These are phyloP conservation scores for Toxotes jaculatrix DNA, from an alignment of 2,113 vertebrate species.

Conservation along the genomic window DNA sequence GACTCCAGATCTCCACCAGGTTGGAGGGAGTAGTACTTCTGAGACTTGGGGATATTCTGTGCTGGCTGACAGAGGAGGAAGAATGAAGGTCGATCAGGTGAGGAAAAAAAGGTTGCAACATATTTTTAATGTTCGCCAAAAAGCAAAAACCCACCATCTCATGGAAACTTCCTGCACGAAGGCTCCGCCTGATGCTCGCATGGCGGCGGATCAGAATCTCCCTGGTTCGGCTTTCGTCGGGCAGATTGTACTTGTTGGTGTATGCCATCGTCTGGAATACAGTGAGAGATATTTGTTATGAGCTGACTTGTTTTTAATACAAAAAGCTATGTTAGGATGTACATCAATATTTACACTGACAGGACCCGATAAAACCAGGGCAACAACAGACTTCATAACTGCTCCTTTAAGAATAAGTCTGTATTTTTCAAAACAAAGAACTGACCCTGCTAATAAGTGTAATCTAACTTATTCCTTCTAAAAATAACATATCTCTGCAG, in stretches of 20 bases:
- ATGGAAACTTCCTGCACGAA: constrained; percentile 83
- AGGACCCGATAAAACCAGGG: no score
- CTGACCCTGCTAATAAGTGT: no score
- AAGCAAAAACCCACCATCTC: constrained; percentile 45
- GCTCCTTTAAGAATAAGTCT: no score
- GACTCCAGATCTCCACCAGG: constrained; percentile 67
- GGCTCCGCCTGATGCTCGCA: constrained; percentile 88
- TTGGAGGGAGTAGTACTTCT: constrained; percentile 78
- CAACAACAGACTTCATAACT: no score
- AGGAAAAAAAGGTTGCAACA: neutral
- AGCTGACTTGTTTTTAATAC: neutral
- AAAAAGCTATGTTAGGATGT: neutral
- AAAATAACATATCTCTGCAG: neutral
- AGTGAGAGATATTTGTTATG: neutral
- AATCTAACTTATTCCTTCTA: no score
- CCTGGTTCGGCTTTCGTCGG: constrained; percentile 86
- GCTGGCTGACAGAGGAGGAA: constrained; percentile 4
- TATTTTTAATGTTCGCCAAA: neutral
- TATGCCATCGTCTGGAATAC: constrained; percentile 88
- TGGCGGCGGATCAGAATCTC: constrained; percentile 94
- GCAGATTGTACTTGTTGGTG: constrained; percentile 89
- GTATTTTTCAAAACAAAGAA: no score
- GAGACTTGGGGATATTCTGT: constrained; percentile 53
- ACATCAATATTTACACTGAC: neutral
- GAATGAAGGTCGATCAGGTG: neutral